Conservation (phyloP, 2,113 vertebrate genomes). For the Lagopus leucura region DNA sequence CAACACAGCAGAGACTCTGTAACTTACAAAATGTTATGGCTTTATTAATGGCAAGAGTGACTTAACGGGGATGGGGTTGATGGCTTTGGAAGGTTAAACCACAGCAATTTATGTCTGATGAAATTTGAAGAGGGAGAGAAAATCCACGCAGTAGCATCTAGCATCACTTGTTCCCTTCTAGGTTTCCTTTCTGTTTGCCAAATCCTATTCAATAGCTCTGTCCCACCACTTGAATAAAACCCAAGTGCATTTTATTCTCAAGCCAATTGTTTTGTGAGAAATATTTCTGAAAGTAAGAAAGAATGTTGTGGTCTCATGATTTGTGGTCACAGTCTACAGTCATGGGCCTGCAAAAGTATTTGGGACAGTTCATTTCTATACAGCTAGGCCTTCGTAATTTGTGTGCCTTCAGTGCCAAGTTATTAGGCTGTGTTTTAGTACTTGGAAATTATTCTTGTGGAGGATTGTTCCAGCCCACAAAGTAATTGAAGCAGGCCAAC, state of each 20-base stretch:
- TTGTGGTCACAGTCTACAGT: not conserved
- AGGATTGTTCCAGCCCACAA: conserved; percentile 32
- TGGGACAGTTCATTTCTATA: conserved; percentile 5
- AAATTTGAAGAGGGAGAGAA: not conserved
- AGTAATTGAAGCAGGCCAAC: conserved; percentile 12
- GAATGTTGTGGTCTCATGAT: not conserved
- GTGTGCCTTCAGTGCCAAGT: conserved; percentile 39
- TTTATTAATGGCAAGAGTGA: not conserved
- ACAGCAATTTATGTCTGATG: not conserved
- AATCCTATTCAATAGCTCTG: not conserved
- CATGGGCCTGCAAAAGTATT: not conserved
- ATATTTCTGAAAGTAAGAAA: not conserved
- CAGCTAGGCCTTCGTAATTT: not conserved
- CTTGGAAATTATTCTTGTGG: conserved; percentile 32
- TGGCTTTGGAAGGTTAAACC: not conserved
- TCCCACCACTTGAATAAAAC: not conserved
- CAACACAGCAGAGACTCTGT: conserved; percentile 8
- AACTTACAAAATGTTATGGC: not conserved
- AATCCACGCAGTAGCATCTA: conserved; percentile 1
- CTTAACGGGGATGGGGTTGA: not conserved
- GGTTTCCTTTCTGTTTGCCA: conserved; percentile 37
- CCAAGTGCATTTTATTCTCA: conserved; percentile 14
- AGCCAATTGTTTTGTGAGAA: conserved; percentile 16
- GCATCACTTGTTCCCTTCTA: conserved; percentile 12
- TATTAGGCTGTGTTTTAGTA: conserved; percentile 18